Evolutionary conservation across 1,140 invertebrate genomes (phyloP), one percentile per base, ranked within the genome.

Genomic region (Sycobia sp.): DNA sequence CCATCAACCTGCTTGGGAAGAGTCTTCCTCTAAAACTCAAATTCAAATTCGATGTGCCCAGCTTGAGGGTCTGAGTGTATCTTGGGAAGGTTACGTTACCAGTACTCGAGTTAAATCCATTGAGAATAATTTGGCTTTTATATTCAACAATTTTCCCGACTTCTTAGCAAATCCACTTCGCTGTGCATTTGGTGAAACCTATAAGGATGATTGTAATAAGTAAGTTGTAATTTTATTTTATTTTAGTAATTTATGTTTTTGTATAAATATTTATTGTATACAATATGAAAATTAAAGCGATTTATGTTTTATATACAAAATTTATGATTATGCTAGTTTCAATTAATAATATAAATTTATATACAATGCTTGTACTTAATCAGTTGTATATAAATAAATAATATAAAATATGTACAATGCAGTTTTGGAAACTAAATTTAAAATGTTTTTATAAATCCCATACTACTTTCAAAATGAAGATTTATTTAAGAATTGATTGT

Each of bases 1-100:
- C 71, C 86, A 89, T 64, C 82, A 86, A 63, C 86, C 88, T 16
- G 84, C 88, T 1, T 89, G 86, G 85, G 84, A 87, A 51, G 85
- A 89, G 68, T 76, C 84, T 7, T 90, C 89, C 50, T 84, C 84
- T 7, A 87, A 87, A 18, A 83, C 83, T 4, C 81, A 84, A 29
- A 85, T 88, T 0, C 90, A 92, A 74, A 77, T 89, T 0, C 85
- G 86, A 46, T 93, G 91, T 68, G 82, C 87, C 0, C 82, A 89
- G 38, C 72, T 92, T 1, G 86, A 89, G 55, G 86, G 89, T 11
- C 76, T 87, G 25, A 75, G 82, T 1, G 81, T 92, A 4, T 83
- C 85, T 36, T 92, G 90, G 90, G 86, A 90, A 66, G 90, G 90
- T 32, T 89, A 87, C 68, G 84, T 92, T 0, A 84, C 84, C 3